Percentiles rank a stretch among this genome's conserved stretches.
Evolutionary conservation across 2,888 invertebrate species (phyloP).

Genomic region (Pantelozetes paolii): DNA sequence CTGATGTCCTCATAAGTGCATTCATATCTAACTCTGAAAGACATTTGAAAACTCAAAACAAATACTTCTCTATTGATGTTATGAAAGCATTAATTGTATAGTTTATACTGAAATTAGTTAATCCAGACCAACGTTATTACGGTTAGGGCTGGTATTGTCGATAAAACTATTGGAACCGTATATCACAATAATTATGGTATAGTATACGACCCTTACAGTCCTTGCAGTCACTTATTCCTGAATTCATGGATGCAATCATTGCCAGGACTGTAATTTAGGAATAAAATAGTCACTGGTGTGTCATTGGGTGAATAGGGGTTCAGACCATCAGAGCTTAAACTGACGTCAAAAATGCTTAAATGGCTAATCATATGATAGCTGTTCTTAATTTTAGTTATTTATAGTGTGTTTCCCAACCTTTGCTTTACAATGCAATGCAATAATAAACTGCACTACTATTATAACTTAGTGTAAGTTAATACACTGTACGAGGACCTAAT

Average conservation of each 20-base stretch:
- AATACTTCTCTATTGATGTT: neutral
- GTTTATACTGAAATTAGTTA: neutral
- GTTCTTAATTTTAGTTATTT: constrained; percentile 30
- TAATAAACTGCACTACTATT: too few species aligned
- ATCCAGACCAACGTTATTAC: neutral
- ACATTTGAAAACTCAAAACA: constrained; percentile 7
- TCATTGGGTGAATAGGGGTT: constrained; percentile 2
- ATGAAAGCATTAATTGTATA: neutral
- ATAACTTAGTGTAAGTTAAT: too few species aligned
- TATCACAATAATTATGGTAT: constrained; percentile 27
- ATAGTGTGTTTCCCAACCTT: neutral
- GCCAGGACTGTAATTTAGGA: constrained; percentile 27
- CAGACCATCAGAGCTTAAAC: neutral
- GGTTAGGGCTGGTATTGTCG: too few species aligned
- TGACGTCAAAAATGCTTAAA: constrained; percentile 28
- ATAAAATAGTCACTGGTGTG: constrained; percentile 33
- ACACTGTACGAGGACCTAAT: too few species aligned
- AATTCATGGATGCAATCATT: constrained; percentile 34
- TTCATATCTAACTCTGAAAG: neutral
- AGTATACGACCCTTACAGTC: neutral
- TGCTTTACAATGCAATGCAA: neutral
- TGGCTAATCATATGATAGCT: constrained; percentile 1
- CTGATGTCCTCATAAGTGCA: neutral
- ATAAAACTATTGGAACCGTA: neutral
- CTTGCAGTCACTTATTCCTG: neutral